Evolutionary conservation across 2,113 vertebrate species (phyloP).

Genomic region (Rhabdomys dilectus): DNA sequence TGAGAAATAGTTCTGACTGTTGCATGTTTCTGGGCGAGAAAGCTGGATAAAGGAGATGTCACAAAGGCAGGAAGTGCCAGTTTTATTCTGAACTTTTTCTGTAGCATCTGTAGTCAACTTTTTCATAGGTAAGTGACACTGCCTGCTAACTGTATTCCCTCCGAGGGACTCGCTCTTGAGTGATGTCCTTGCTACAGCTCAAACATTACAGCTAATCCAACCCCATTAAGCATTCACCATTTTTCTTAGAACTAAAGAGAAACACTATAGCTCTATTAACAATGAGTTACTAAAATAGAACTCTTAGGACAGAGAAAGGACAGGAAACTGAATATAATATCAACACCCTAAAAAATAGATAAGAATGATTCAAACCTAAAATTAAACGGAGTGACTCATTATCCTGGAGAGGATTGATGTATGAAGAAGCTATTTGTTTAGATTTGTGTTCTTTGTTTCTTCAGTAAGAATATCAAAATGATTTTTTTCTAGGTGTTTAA

Average conservation of each 20-base stretch:
- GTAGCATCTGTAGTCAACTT: conserved; percentile 37
- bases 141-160: conserved; percentile 13
- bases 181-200: conserved; percentile 39
- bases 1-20: conserved; percentile 25
- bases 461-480: not conserved
- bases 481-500: conserved; percentile 36
- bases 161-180: not conserved
- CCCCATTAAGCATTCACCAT: conserved; percentile 57
- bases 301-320: conserved; percentile 38
- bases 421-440: conserved; percentile 39
- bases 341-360: not conserved
- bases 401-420: not conserved
- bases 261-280: conserved; percentile 54
- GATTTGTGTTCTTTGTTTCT: not conserved
- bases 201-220: conserved; percentile 43
- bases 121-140: not conserved
- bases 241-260: conserved; percentile 59
- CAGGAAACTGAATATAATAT: not conserved
- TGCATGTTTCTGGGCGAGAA: not conserved
- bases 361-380: conserved; percentile 45
- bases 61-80: not conserved
- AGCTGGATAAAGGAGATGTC: not conserved
- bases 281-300: conserved; percentile 16
- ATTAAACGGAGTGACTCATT: conserved; percentile 8
- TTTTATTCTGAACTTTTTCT: conserved; percentile 32